Evolutionary conservation across 2,888 invertebrate genomes (phyloP).

Genomic region (Drosophila longiperda): DNA sequence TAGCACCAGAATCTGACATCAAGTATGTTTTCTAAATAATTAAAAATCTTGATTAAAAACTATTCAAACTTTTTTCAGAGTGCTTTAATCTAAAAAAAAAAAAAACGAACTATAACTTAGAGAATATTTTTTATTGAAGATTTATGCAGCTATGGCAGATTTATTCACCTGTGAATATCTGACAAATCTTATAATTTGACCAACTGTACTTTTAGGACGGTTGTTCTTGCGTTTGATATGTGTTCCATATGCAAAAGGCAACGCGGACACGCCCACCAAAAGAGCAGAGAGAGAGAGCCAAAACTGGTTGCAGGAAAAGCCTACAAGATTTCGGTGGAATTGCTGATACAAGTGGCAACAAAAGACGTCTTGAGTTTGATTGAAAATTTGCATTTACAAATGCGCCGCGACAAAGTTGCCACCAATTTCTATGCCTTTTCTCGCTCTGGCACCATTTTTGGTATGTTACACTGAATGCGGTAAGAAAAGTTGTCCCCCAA

Average conservation of each 20-base stretch:
- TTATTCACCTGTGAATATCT: not conserved
- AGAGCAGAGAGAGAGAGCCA: not conserved
- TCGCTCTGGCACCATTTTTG: not conserved
- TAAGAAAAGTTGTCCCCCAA: constrained; percentile 62
- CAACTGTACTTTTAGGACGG: constrained; percentile 27
- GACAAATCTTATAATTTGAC: not conserved
- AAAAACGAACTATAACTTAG: not conserved
- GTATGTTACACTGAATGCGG: constrained; percentile 14
- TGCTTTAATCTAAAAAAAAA: not conserved
- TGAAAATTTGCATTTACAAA: constrained; percentile 75
- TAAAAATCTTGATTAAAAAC: not conserved
- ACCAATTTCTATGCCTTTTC: not conserved
- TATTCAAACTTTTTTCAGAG: not conserved
- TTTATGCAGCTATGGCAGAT: not conserved
- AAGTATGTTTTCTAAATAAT: not conserved
- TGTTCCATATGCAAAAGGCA: constrained; percentile 72
- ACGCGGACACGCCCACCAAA: constrained; percentile 22
- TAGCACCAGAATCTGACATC: not conserved
- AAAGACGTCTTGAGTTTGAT: constrained; percentile 60
- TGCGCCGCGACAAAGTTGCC: constrained; percentile 48
- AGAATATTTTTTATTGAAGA: not conserved
- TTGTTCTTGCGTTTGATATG: constrained; percentile 32
- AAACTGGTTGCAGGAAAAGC: constrained; percentile 14
- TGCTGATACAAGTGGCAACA: constrained; percentile 63
- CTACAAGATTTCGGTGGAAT: constrained; percentile 63